Percentiles rank a stretch among this genome's conserved stretches.
Evolutionary conservation across 2,888 invertebrate species (phyloP).

Genomic region (Sphaerophoria rueppellii): DNA sequence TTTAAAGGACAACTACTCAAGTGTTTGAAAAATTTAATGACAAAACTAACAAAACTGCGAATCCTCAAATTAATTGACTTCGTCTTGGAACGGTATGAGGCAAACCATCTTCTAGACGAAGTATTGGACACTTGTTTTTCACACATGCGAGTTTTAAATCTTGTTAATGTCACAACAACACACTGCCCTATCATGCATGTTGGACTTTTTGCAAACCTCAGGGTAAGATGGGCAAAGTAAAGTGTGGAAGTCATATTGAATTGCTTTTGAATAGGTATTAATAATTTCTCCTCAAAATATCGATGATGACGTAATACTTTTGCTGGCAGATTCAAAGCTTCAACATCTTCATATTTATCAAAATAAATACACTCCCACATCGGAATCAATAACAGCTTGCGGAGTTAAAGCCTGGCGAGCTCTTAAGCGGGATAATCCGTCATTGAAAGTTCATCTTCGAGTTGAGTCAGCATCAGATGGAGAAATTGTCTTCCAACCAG

Average conservation of each 20-base stretch:
- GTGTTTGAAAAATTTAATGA: conserved; percentile 87
- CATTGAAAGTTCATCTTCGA: conserved; percentile 87
- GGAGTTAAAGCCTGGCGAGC: conserved; percentile 82
- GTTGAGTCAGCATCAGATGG: conserved; percentile 85
- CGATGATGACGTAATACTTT: conserved; percentile 87
- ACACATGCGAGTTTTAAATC: conserved; percentile 85
- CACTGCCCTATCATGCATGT: conserved; percentile 88
- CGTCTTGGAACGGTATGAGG: conserved; percentile 88
- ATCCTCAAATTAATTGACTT: conserved; percentile 88
- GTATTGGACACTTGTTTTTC: conserved; percentile 86
- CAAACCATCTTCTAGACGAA: conserved; percentile 88
- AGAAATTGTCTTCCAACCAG: conserved; percentile 86
- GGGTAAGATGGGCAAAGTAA: conserved; percentile 81
- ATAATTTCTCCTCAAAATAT: conserved; percentile 89
- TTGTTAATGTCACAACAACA: conserved; percentile 89
- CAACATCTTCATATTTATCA: conserved; percentile 88
- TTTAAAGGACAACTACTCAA: conserved; percentile 84
- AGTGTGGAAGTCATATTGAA: not conserved
- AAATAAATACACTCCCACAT: conserved; percentile 86
- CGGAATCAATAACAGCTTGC: conserved; percentile 83
- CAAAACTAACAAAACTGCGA: conserved; percentile 85
- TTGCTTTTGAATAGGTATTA: conserved; percentile 82
- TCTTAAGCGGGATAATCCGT: conserved; percentile 84
- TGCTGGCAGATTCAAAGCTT: conserved; percentile 86
- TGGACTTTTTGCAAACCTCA: conserved; percentile 89